A percentile compares a stretch with the other conserved stretches of the same genome.
Conservation (phyloP, 2,888 invertebrate species). For the Xestia xanthographa region DNA sequence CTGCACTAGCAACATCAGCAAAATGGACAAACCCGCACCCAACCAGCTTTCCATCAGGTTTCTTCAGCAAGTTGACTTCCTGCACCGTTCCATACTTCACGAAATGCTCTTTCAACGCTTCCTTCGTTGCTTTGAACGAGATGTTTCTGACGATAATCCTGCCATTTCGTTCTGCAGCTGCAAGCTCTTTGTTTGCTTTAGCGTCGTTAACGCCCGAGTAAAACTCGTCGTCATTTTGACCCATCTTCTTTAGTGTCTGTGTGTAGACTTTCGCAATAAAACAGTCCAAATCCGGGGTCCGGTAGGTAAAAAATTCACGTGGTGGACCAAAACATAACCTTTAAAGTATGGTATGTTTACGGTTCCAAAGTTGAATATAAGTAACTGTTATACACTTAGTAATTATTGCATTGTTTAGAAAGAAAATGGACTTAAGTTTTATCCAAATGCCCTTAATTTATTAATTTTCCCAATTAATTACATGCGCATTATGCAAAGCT, state of each 20-base stretch:
- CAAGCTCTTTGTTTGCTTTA: slow-evolving; percentile 75
- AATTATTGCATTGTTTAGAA: background rate
- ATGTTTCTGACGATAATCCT: slow-evolving; percentile 93
- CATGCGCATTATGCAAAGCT: slow-evolving; percentile 15
- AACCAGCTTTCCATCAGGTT: slow-evolving; percentile 93
- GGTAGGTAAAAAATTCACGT: slow-evolving; percentile 68
- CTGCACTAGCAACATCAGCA: slow-evolving; percentile 93
- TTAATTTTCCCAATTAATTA: background rate
- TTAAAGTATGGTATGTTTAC: background rate
- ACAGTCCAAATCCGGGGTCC: background rate
- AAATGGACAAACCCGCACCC: slow-evolving; percentile 98
- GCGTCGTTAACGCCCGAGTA: slow-evolving; percentile 71
- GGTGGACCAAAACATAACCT: slow-evolving; percentile 75
- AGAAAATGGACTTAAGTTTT: background rate
- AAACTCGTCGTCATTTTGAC: slow-evolving; percentile 70
- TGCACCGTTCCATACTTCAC: slow-evolving; percentile 93
- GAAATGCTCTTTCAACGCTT: slow-evolving; percentile 93
- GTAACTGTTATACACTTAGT: background rate
- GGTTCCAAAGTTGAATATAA: background rate
- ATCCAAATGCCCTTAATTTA: background rate
- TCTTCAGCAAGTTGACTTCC: slow-evolving; percentile 94
- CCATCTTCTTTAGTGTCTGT: slow-evolving; percentile 63
- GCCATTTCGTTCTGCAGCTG: slow-evolving; percentile 81
- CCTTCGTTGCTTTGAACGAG: slow-evolving; percentile 93
- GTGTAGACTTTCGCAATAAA: background rate